Conservation (phyloP, 2,113 vertebrate species). For the Accipiter virgatus region DNA sequence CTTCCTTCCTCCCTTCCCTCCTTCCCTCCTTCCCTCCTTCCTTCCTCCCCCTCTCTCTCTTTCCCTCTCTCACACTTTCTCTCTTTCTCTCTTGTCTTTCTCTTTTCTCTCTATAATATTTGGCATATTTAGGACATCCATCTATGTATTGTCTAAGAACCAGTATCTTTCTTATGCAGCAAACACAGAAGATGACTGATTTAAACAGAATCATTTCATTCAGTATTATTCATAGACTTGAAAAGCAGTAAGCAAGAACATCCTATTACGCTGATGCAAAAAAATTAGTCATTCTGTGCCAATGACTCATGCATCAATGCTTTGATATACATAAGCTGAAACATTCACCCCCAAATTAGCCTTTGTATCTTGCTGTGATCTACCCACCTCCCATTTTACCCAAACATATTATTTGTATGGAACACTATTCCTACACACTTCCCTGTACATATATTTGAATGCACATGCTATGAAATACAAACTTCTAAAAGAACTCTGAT, state of each 20-base stretch:
- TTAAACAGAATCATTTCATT: not conserved
- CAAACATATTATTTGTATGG: not conserved
- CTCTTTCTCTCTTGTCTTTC: not conserved
- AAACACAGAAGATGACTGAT: not conserved
- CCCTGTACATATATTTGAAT: not conserved
- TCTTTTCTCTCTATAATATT: not conserved
- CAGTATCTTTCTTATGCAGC: not conserved
- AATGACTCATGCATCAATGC: constrained; percentile 42
- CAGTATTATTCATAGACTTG: not conserved
- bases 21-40: not conserved
- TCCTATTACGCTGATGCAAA: constrained; percentile 29
- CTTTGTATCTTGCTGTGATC: constrained; percentile 1
- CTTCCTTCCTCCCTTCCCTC: not conserved
- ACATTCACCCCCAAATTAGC: not conserved
- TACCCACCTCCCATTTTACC: not conserved
- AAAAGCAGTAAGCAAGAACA: constrained; percentile 32
- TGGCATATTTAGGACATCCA: constrained; percentile 3
- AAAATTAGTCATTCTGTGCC: not conserved
- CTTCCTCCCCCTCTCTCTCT: not conserved
- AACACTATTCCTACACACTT: not conserved
- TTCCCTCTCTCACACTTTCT: not conserved
- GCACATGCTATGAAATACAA: not conserved
- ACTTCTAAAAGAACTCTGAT: not conserved
- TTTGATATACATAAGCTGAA: constrained; percentile 37
- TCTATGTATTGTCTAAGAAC: not conserved